Evolutionary conservation across 2,797 vertebrate genomes (phyloP).

Genomic region (Myoxocephalus aenaeus): DNA sequence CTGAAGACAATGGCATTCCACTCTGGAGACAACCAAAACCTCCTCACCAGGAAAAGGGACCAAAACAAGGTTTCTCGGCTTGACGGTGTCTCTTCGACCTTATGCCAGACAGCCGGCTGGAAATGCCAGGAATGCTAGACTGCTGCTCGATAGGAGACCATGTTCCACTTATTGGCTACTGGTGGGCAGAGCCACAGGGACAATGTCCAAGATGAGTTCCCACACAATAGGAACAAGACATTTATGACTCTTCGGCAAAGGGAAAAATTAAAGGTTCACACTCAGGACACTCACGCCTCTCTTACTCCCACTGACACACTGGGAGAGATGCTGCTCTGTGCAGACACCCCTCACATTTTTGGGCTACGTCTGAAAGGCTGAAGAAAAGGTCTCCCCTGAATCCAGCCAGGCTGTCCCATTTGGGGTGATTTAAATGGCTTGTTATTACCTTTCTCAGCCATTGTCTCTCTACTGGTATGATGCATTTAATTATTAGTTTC

Average conservation of each 20-base stretch:
- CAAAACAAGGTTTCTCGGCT: constrained; percentile 76
- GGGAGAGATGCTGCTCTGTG: constrained; percentile 56
- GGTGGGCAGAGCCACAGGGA: constrained; percentile 80
- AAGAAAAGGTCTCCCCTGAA: constrained; percentile 71
- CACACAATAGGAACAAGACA: constrained; percentile 88
- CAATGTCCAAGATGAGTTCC: constrained; percentile 85
- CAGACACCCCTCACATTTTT: constrained; percentile 73
- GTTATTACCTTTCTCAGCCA: constrained; percentile 80
- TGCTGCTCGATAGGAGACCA: constrained; percentile 86
- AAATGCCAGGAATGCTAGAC: constrained; percentile 90
- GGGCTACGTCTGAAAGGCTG: constrained; percentile 64
- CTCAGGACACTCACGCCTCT: constrained; percentile 62
- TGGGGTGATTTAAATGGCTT: constrained; percentile 81
- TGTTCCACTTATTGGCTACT: constrained; percentile 88
- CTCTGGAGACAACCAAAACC: constrained; percentile 68
- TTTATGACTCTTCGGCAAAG: constrained; percentile 83
- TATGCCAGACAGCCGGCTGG: constrained; percentile 83
- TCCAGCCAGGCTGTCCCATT: constrained; percentile 80
- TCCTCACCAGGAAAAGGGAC: constrained; percentile 70
- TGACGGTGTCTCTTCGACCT: constrained; percentile 75
- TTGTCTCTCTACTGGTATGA: constrained; percentile 68
- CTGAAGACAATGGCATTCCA: constrained; percentile 82
- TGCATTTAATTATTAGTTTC: constrained; percentile 74
- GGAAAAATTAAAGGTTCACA: constrained; percentile 76
- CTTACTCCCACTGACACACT: constrained; percentile 69